Percentiles rank a stretch among this genome's conserved stretches.
These are phyloP conservation scores for Tridacna gigas DNA, from an alignment of 2,888 invertebrate genomes.

Conservation along the genomic window DNA sequence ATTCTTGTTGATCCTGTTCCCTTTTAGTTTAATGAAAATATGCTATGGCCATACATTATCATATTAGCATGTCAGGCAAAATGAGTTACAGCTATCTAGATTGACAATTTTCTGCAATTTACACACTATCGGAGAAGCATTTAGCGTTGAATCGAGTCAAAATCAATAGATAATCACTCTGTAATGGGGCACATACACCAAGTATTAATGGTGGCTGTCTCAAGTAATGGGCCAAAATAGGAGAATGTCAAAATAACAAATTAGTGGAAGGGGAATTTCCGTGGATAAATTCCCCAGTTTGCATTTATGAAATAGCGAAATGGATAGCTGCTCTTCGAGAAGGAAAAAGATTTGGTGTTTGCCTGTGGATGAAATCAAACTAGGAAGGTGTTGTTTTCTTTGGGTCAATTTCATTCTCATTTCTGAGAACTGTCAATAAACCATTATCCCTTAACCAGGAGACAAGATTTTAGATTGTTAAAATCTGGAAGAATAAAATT, in stretches of 20 bases:
- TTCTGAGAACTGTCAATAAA: no score
- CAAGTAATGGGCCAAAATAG: constrained; percentile 46
- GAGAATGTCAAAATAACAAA: constrained; percentile 51
- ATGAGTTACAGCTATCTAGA: constrained; percentile 51
- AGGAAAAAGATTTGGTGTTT: not conserved
- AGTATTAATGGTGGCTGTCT: constrained; percentile 62
- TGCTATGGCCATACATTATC: constrained; percentile 42
- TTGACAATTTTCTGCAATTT: constrained; percentile 60
- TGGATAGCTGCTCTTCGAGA: not conserved
- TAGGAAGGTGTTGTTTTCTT: no score
- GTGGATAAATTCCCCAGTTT: constrained; percentile 12
- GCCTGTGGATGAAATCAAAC: no score
- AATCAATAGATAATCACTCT: constrained; percentile 62
- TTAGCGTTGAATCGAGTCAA: constrained; percentile 62
- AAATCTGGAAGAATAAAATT: no score
- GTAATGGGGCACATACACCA: constrained; percentile 55
- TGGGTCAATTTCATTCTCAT: no score
- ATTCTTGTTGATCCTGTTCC: not conserved
- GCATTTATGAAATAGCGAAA: constrained; percentile 10
- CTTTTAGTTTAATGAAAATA: constrained; percentile 22
- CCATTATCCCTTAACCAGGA: no score
- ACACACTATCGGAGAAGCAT: constrained; percentile 59
- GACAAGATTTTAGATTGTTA: no score
- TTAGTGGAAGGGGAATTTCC: constrained; percentile 31
- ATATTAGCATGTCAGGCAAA: constrained; percentile 54